Conservation (phyloP, 2,888 invertebrate species). For the Agrochola lota region DNA sequence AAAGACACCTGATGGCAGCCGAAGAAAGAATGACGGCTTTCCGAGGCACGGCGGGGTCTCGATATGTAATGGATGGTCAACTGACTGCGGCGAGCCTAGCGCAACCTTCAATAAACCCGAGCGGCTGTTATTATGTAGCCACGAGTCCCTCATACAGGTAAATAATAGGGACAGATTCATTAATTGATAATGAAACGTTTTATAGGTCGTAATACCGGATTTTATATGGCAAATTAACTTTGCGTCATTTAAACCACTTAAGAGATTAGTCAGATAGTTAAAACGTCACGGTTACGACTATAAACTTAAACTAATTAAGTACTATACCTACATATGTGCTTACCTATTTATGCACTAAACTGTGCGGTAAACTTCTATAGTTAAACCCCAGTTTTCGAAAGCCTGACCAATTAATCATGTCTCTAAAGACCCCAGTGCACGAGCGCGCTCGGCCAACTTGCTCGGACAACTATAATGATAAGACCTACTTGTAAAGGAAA, state of each 20-base stretch:
- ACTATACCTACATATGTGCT: neutral
- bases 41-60: neutral
- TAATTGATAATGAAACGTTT: conserved; percentile 11
- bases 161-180: neutral
- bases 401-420: neutral
- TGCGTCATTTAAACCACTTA: conserved; percentile 5
- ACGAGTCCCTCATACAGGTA: neutral
- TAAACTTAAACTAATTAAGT: neutral
- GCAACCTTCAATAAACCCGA: neutral
- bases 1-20: neutral
- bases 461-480: too few species aligned
- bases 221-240: conserved; percentile 10
- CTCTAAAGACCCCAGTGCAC: neutral
- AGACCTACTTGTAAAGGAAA: neutral
- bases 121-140: neutral
- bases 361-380: neutral
- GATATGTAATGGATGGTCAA: neutral
- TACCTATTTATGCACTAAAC: neutral
- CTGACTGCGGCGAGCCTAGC: neutral
- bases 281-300: neutral
- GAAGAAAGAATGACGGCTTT: neutral
- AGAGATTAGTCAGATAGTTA: neutral
- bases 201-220: conserved; percentile 10
- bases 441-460: too few species aligned
- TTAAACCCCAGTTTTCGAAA: neutral